Evolutionary conservation across 2,888 invertebrate genomes (phyloP).

Genomic region (Amphipyra tragopoginis): DNA sequence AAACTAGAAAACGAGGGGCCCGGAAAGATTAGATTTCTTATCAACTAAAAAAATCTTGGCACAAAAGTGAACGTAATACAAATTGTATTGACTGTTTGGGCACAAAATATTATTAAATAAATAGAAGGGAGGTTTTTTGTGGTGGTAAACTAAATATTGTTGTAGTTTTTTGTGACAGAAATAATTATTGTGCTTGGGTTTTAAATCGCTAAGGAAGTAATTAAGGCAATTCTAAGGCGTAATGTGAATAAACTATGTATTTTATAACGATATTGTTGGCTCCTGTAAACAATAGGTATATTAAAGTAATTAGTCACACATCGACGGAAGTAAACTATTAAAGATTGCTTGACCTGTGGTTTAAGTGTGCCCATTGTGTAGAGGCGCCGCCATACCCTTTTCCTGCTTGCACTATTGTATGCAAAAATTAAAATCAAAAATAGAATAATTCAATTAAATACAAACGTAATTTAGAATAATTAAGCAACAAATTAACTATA

Average conservation of each 20-base stretch:
- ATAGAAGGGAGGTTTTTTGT: conserved; percentile 52
- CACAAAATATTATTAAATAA: conserved; percentile 53
- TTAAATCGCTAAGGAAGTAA: conserved; percentile 17
- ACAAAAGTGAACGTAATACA: conserved; percentile 65
- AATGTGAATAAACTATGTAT: conserved; percentile 33
- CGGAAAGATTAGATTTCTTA: conserved; percentile 87
- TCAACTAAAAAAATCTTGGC: conserved; percentile 78
- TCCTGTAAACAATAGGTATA: conserved; percentile 35
- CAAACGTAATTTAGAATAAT: too few species aligned
- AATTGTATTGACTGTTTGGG: conserved; percentile 64
- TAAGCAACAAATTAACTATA: too few species aligned
- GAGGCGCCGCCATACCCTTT: conserved; percentile 8
- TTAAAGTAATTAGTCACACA: conserved; percentile 46
- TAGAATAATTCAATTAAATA: not conserved
- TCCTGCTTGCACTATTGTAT: conserved; percentile 4
- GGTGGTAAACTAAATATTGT: conserved; percentile 26
- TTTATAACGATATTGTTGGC: conserved; percentile 32
- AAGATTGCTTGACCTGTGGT: conserved; percentile 29
- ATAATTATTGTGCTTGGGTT: not conserved
- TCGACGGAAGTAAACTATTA: conserved; percentile 30
- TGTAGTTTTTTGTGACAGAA: conserved; percentile 1
- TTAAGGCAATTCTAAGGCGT: not conserved
- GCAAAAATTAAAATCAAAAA: not conserved
- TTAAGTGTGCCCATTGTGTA: conserved; percentile 30
- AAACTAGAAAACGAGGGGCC: conserved; percentile 78